Base-by-base conservation (phyloP, 1,140 invertebrate species). In the Battus philenor region DNA sequence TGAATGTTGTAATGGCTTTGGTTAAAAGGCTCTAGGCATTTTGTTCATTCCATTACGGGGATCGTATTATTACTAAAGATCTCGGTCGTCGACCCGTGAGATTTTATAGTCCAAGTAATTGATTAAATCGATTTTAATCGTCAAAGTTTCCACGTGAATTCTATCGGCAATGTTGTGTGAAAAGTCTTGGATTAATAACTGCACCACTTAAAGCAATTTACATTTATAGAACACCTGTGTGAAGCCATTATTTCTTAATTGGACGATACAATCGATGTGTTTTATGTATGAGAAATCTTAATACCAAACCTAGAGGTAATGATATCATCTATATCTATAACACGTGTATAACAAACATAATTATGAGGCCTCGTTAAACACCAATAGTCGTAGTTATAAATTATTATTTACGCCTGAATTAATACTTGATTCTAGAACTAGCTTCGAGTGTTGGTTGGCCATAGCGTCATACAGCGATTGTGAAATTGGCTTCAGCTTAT, bases 61-160 rank as follows among this genome's bases (percentile, higher is more conserved):
- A 54, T 66, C 49, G 59, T 54, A 64, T 63, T 68, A 56, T 60
- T 59, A 64, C 53, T 56, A 60, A 61, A 62, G 33, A 60, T 54
- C 50, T 50, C 61, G 73, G 60, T 71, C 65, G 31, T 57, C 56
- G 68, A 81, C 67, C 74, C 61, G 51, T 52, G 45, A 50, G 54
- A 60, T 76, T 80, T 76, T 76, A 81, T 75, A 58, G 59, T 54
- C 51, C 54, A 68, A 57, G 64, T 61, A 67, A 75, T 68, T 74
- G 68, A 77, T 71, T 65, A 63, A 72, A 77, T 70, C 66, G 69
- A 68, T 75, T 61, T 61, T 70, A 56, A 69, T 70, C 68, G 62
- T 62, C 55, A 65, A 67, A 66, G 71, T 73, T 62, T 68, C 64
- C 64, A 74, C 70, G 76, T 70, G 68, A 78, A 80, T 74, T 65